phyloP scores from a whole-genome alignment of 2,888 invertebrate genomes.

The Dexiosoma caninum region DNA sequence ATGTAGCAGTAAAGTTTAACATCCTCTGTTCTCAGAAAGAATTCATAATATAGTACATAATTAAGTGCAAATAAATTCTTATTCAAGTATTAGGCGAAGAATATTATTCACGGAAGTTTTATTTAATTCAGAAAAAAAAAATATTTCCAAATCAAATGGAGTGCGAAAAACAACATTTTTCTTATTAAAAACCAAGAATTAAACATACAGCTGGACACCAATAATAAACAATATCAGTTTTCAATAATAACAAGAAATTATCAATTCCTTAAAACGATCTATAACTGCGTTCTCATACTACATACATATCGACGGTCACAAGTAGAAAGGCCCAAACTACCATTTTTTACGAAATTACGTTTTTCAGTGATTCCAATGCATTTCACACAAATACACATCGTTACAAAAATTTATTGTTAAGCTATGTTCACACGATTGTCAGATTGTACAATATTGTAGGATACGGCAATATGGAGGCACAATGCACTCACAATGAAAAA shows the following conservation, averaged over 20 bases:
- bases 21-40: too few relatives aligned
- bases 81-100: background rate
- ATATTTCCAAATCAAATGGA: slow-evolving; percentile 34
- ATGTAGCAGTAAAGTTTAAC: too few relatives aligned
- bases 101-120: background rate
- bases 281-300: background rate
- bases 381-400: too few relatives aligned
- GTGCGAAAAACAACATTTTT: slow-evolving; percentile 43
- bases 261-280: slow-evolving; percentile 39
- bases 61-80: background rate
- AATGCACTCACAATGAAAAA: too few relatives aligned
- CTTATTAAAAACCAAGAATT: slow-evolving; percentile 38
- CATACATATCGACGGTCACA: background rate
- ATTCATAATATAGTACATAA: too few relatives aligned
- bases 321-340: too few relatives aligned
- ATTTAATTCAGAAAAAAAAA: background rate
- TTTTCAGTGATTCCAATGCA: too few relatives aligned
- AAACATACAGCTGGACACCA: slow-evolving; percentile 1
- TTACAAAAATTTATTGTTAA: too few relatives aligned
- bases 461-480: too few relatives aligned
- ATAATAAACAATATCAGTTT: slow-evolving; percentile 56
- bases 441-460: too few relatives aligned
- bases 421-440: too few relatives aligned
- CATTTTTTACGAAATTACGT: too few relatives aligned
- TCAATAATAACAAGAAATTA: slow-evolving; percentile 50